Evolutionary conservation across 2,888 invertebrate species (phyloP), one percentile per base, ranked within the genome.

Genomic region (Cepaea hortensis): DNA sequence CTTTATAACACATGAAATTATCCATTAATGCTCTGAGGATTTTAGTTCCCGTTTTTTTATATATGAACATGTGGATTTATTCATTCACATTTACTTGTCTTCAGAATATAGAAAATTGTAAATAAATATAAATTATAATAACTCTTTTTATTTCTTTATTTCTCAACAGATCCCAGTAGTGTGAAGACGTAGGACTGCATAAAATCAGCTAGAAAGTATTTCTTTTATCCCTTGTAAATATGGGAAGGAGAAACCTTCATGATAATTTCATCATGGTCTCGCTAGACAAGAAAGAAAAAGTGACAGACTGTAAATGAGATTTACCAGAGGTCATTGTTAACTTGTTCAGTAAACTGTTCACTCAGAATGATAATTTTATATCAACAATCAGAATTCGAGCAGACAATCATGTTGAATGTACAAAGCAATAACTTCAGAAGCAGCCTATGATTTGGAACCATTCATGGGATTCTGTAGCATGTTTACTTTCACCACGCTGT

Each of bases 161-260:
- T 85, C 61, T 46, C 23, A 18, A 48, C 62, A 86, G 86, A 88
- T 88, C 82, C 86, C 81, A 81, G 81, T 85, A 72, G 86, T 88
- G 81, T 88, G 85, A 84, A 85, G 62, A 85, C 85, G 73, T 88
- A 84, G 80, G 23, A 85, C 35, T 1, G 3, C 35, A 72, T 7
- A n/a, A 9, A 18, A 46, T 5, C 13, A 81, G 9, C 65, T 35
- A 48, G 23, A 23, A 15, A 35, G n/a, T 2, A 23, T 23, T 70
- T 65, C 68, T 68, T 20, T 68, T 6, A 23, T 61, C 48, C n/a
- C 48, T 13, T 81, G n/a, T 50, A 3, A 72, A 72, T 13, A 73
- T 15, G 35, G 18, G 18, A 23, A 18, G 55, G 48, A 46, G 55
- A 50, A 35, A 61, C 61, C 15, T 5, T 81, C 48, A 81, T 70